Evolutionary conservation across 2,797 vertebrate genomes (phyloP), one percentile per base, ranked within the genome.

Genomic region (Phrynocephalus guinanensis): DNA sequence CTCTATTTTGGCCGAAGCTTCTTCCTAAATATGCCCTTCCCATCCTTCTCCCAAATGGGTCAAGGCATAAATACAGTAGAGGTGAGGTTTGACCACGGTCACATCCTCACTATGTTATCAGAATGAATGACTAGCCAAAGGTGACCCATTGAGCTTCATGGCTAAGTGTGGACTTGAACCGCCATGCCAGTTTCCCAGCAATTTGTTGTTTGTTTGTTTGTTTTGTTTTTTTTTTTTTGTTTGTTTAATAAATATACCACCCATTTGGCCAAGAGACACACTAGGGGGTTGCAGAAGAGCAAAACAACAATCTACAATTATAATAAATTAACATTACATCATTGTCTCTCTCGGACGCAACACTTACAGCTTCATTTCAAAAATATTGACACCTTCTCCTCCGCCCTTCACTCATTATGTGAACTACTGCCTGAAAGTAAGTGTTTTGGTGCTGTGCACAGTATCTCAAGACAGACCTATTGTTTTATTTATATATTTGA

Each of bases 401-500:
- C 50, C 3, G 20, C 44, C 28, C 26, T 28, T 28, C 9, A 20
- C 67, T 70, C 73, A 76, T 88, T 52, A 77, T 77, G 24, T 67
- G 48, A 67, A 63, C 50, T 85, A 63, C 67, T 85, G 22, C 80
- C 11, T 85, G 48, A 38, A 81, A 70, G 66, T 80, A 38, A n/a
- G 18, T 18, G 18, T 79, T 79, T 88, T 79, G 71, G 63, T 26
- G 24, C 70, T 73, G 67, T 71, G 28, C 28, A n/a, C 6, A 60
- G n/a, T 33, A 50, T 26, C 67, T n/a, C 78, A 30, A 76, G 50
- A 88, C 28, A 68, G 24, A 66, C 30, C 20, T 33, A 68, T 85
- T 66, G 48, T 79, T 83, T 83, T 83, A 78, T 85, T 82, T 86
- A 82, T 83, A n/a, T 70, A 82, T 75, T 83, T 82, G 72, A 82